Base-by-base conservation (phyloP, 2,888 invertebrate species). In the Subacronicta megacephala region DNA sequence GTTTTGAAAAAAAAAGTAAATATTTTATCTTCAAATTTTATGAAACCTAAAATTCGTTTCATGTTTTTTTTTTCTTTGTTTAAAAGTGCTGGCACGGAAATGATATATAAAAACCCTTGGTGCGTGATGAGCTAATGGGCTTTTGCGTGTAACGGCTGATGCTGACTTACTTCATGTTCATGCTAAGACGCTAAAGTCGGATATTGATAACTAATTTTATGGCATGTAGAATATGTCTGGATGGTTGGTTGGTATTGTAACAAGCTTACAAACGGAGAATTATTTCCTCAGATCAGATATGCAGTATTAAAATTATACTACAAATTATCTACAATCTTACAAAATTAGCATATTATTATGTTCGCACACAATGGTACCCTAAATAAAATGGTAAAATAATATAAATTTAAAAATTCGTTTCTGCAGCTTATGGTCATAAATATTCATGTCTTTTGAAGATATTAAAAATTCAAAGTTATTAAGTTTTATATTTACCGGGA, bases 401-500 rank as follows among this genome's bases (percentile, higher is more conserved):
- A 36, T 38, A 20, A 53, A 44, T 38, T 52, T 44, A 47, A 46
- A 47, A 60, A 56, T 63, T 50, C 20, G 18, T 49, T 46, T 41
- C 41, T 66, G 47, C 51, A 58, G 43, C 50, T 40, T 67, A 56
- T 13, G 12, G 12, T 50, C 49, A 59, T 74, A 58, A 75, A 75
- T 72, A 76, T 73, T 69, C 61, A 78, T 74, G 45, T 41, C 57
- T 50, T 53, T 49, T 37, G 62, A 62, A 45, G 33, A 62, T 62
- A 61, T 62, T 61, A 68, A 61, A 69, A 65, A 65, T 18, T 47
- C 46, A 31, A 20, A 57, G 57, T 33, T 57, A 31, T 44, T 49
- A 12, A 17, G 18, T 40, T 41, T 58, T 56, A 61, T 40, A 53
- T 59, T 63, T 56, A 15, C 45, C 58, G n/a, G n/a, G n/a, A 41